Conservation (phyloP, 1,140 invertebrate species). For the Tetragnatha versicolor region DNA sequence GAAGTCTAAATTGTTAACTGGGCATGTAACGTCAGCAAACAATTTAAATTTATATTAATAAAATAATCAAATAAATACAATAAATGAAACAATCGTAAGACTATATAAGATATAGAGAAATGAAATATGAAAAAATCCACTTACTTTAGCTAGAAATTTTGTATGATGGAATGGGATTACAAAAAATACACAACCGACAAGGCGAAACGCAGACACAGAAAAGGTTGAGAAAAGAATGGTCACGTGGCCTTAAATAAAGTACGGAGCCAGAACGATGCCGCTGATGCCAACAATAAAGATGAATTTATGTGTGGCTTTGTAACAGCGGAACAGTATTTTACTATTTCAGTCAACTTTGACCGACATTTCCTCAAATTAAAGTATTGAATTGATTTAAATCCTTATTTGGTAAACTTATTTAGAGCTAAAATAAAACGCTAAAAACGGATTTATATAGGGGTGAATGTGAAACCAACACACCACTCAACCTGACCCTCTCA, state of each 20-base stretch:
- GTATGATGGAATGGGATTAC: slow-evolving; percentile 7
- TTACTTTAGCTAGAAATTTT: slow-evolving; percentile 5
- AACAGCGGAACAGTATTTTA: too few species aligned
- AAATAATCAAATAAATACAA: not conserved
- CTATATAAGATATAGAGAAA: not conserved
- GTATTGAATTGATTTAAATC: too few species aligned
- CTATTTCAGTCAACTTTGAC: too few species aligned
- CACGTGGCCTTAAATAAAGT: slow-evolving; percentile 18
- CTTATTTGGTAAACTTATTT: too few species aligned
- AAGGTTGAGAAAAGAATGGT: not conserved
- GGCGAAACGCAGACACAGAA: not conserved
- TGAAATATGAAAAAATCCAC: not conserved
- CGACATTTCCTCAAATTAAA: too few species aligned
- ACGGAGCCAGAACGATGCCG: not conserved
- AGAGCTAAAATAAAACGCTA: too few species aligned
- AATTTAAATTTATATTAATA: not conserved
- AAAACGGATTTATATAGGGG: too few species aligned
- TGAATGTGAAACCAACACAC: too few species aligned
- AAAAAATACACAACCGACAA: not conserved
- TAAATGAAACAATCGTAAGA: not conserved
- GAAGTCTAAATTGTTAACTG: not conserved
- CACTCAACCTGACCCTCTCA: too few species aligned
- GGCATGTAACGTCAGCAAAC: not conserved
- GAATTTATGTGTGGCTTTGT: too few species aligned
- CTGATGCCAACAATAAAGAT: slow-evolving; percentile 9